Conservation (phyloP, 2,113 vertebrate species). For the Megalops atlanticus region DNA sequence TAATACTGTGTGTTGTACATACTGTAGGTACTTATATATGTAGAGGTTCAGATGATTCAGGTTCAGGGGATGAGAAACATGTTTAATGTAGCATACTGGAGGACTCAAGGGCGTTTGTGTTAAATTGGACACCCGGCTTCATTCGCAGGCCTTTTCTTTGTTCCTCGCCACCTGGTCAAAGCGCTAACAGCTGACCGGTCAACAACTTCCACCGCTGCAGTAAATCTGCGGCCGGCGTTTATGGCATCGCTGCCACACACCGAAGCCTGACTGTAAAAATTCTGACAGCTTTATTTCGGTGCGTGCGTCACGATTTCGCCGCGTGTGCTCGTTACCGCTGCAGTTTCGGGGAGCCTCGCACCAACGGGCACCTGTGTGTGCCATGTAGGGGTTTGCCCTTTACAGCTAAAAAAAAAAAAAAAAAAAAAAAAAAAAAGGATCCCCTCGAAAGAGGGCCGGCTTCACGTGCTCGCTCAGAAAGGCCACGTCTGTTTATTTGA, state of each 20-base stretch:
- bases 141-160: not conserved
- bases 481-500: not conserved
- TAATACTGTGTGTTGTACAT: too few relatives aligned
- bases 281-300: constrained; percentile 2
- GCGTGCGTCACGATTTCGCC: not conserved
- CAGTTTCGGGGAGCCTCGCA: not conserved
- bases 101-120: too few relatives aligned
- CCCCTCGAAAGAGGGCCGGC: not conserved
- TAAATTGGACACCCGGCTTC: too few relatives aligned
- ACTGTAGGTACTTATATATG: too few relatives aligned
- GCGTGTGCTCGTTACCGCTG: not conserved
- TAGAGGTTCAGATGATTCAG: too few relatives aligned
- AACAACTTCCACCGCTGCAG: constrained; percentile 11
- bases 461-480: not conserved
- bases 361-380: not conserved
- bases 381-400: constrained; percentile 7
- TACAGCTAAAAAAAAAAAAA: not conserved
- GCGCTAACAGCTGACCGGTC: constrained; percentile 12
- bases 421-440: too few relatives aligned
- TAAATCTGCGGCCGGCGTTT: not conserved
- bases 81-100: too few relatives aligned
- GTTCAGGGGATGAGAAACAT: too few relatives aligned
- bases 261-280: not conserved
- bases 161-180: constrained; percentile 16
- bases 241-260: not conserved